Percentiles rank a stretch among this genome's conserved stretches.
Evolutionary conservation across 2,797 vertebrate genomes (phyloP).

Genomic region (Anabas testudineus): DNA sequence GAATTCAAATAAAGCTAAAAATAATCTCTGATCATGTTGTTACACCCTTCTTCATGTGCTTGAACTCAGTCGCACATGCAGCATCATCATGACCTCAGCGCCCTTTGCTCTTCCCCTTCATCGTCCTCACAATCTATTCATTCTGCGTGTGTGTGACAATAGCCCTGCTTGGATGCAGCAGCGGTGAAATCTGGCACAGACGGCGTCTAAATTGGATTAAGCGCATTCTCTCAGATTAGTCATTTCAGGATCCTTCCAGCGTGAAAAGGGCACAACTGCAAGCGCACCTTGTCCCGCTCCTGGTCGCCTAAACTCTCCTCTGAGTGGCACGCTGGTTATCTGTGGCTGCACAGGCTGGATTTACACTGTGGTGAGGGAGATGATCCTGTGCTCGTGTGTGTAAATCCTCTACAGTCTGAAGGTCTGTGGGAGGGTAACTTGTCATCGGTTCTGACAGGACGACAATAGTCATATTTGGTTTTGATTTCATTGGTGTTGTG

Average conservation of each 20-base stretch:
- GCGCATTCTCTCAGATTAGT: slow-evolving; percentile 52
- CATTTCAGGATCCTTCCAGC: slow-evolving; percentile 38
- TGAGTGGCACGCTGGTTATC: slow-evolving; percentile 48
- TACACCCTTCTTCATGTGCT: background rate
- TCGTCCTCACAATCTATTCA: slow-evolving; percentile 12
- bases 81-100: background rate
- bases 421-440: slow-evolving; percentile 13
- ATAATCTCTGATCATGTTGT: background rate
- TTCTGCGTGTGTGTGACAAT: slow-evolving; percentile 8
- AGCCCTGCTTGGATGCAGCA: slow-evolving; percentile 3
- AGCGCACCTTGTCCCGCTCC: slow-evolving; percentile 4
- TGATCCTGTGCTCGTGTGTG: slow-evolving; percentile 29
- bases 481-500: slow-evolving; percentile 3
- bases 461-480: background rate
- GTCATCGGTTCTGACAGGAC: slow-evolving; percentile 34
- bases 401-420: slow-evolving; percentile 41
- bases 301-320: slow-evolving; percentile 18
- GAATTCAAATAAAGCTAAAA: background rate
- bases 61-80: background rate
- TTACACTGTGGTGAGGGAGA: slow-evolving; percentile 23
- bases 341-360: slow-evolving; percentile 58
- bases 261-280: slow-evolving; percentile 28
- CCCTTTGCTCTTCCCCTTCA: background rate
- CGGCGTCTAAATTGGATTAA: slow-evolving; percentile 62
- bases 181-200: slow-evolving; percentile 9